Evolutionary conservation across 1,140 invertebrate species (phyloP).

Genomic region (Dufourea novaeangliae): DNA sequence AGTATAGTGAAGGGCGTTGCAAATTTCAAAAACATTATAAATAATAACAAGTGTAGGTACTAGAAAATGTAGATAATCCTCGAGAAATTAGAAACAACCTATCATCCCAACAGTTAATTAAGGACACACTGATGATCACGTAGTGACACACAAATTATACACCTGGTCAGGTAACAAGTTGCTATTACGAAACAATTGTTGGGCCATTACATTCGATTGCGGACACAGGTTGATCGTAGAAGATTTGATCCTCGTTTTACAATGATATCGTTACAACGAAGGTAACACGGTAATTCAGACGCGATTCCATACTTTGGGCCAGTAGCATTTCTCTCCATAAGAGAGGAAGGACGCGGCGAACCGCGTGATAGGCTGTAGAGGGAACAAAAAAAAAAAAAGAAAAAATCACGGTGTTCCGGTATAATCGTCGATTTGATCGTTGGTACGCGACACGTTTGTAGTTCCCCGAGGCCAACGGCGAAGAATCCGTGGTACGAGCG

Average conservation of each 20-base stretch:
- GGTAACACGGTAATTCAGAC: neutral
- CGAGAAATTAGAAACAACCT: no score
- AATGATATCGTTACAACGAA: no score
- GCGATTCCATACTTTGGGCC: neutral
- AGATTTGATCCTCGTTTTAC: neutral
- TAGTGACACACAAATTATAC: neutral
- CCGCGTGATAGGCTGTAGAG: neutral
- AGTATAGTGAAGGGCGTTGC: no score
- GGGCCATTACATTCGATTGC: neutral
- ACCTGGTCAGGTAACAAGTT: neutral
- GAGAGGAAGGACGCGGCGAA: neutral
- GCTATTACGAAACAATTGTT: neutral
- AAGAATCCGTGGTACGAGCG: slow-evolving; percentile 31
- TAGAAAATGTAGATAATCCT: no score
- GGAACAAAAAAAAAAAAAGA: neutral
- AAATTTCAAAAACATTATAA: neutral
- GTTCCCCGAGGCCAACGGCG: slow-evolving; percentile 23
- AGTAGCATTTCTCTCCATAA: neutral
- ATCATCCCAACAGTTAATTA: neutral
- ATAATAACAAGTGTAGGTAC: neutral
- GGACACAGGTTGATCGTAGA: neutral
- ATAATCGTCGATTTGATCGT: slow-evolving; percentile 38
- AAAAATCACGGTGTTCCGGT: slow-evolving; percentile 31
- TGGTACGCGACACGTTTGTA: slow-evolving; percentile 12
- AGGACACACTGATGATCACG: neutral